Base-by-base conservation (phyloP, 1,140 invertebrate genomes). In the Zaprionus tsacasi region DNA sequence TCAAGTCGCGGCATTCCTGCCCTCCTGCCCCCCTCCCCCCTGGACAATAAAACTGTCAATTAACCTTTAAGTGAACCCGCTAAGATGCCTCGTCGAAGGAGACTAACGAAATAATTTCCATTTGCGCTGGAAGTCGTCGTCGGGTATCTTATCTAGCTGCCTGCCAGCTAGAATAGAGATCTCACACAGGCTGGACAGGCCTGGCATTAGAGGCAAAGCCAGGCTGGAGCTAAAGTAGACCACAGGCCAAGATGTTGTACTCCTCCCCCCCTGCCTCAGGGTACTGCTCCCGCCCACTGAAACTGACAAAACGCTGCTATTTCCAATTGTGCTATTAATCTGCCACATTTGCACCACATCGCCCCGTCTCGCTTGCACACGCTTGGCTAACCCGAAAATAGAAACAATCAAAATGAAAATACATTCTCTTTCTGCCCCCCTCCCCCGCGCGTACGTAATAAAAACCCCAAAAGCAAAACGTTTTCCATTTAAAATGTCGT, bases 401-500 rank as follows among this genome's bases (percentile, higher is more conserved):
- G 87, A 81, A 86, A 78, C 86, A 91, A 91, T 86, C 79, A 82
- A 82, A 90, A 91, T 85, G 87, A 87, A 87, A 87, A 87, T 88
- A 87, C 83, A 87, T 87, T 87, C 83, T 83, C 85, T 88, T 88
- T 83, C 79, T 82, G 65, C 82, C 76, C 21, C 21, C 79, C 79
- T 82, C 61, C 82, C 76, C 21, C 21, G 21, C 21, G 65, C 79
- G 76, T 82, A 76, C 68, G 61, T 76, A 71, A 82, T 67, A 86
- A 87, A 91, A 91, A 89, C 81, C 90, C 87, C 91, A 91, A 92
- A 91, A 92, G 91, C 91, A 92, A 92, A 92, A 91, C 91, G 91
- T 78, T 92, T 92, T 92, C 83, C 83, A 91, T 91, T 92, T 92
- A 92, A 92, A 92, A 91, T 89, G 91, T 92, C 91, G 91, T 89